Base-by-base conservation (phyloP, 1,140 invertebrate species). In the Pseudoatta argentina region DNA sequence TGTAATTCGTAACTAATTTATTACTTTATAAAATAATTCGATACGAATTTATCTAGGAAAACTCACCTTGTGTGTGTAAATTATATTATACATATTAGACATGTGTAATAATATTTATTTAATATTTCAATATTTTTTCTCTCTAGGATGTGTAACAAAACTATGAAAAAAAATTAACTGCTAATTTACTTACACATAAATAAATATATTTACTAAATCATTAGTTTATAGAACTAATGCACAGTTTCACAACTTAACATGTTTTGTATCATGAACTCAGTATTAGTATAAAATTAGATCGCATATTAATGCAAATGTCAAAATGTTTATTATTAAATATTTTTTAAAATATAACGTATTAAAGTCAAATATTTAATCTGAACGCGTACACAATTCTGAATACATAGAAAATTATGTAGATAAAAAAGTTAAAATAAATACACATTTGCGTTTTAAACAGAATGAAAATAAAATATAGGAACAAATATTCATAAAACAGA, bases 261-360 rank as follows among this genome's bases (percentile, higher is more conserved):
- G 18, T 12, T 24, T 67, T 39, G 39, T 44, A 78, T 44, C 2
- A 77, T 0, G 48, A 61, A 39, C 18, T 53, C 14, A 51, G 7
- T 64, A 34, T 55, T 39, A 67, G 39, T n/a, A 18, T 66, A 21
- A 78, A 64, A 78, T 30, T 51, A 64, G 12, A 67, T 39, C 21
- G n/a, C n/a, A 21, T 51, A 39, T 34, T 39, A 39, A 39, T 39
- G 4, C 7, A 30, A 61, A 8, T 24, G 6, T 34, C 1, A 55
- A 79, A 55, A 44, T 24, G 24, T 21, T 55, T 6, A 34, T 30
- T 30, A 67, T 64, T 78, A 30, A 53, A 48, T 12, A 7, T 57
- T 3, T 39, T 10, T 3, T 10, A 30, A 48, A 30, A 63, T 14
- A n/a, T 12, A 66, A 64, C 6, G 0, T 3, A n/a, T 34, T 61